Base-by-base conservation (phyloP, 2,888 invertebrate species). In the Rhaphigaster nebulosa region DNA sequence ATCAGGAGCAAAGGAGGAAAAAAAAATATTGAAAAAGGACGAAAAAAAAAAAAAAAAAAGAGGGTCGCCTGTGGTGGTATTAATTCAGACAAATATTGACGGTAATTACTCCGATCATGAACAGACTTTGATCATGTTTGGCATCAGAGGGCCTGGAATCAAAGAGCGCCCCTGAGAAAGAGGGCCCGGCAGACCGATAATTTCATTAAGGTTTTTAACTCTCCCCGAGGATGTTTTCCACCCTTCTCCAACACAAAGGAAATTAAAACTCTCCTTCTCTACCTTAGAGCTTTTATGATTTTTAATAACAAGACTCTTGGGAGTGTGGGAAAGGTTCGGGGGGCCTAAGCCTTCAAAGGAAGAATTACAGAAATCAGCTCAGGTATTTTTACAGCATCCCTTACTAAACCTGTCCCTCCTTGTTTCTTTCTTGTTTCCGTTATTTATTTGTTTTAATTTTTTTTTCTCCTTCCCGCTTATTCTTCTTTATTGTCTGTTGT, bases 21-120 rank as follows among this genome's bases (percentile, higher is more conserved):
- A 84, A 80, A 80, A 76, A 76, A 29, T 29, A 29, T 76, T 18
- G 29, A 38, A 76, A 76, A 76, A 76, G 70, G 70, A 20, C 20
- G 34, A 23, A 20, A 76, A 84, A 41, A 84, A 70, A 70, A 70
- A 26, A 56, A 29, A 84, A 41, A 84, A 26, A 84, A 8, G 38
- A 52, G 54, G 34, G 56, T 60, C 20, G n/a, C 60, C 88, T 26
- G 26, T 41, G 60, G 45, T 50, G 89, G 84, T 90, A 90, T 90
- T 90, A 90, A 90, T 90, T 54, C 90, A 50, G 84, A 90, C 90
- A 90, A 90, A 90, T 90, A 90, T 90, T 90, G 90, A 90, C 84
- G 90, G 90, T 90, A 90, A 90, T 90, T 90, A 90, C 84, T 41
- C 45, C 84, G 84, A 84, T 84, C 84, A 84, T 50, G 45, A 84